A percentile compares a stretch with the other conserved stretches of the same genome.
These are phyloP conservation scores for Mythimna loreyi DNA, from an alignment of 2,888 invertebrate genomes.

Conservation along the genomic window DNA sequence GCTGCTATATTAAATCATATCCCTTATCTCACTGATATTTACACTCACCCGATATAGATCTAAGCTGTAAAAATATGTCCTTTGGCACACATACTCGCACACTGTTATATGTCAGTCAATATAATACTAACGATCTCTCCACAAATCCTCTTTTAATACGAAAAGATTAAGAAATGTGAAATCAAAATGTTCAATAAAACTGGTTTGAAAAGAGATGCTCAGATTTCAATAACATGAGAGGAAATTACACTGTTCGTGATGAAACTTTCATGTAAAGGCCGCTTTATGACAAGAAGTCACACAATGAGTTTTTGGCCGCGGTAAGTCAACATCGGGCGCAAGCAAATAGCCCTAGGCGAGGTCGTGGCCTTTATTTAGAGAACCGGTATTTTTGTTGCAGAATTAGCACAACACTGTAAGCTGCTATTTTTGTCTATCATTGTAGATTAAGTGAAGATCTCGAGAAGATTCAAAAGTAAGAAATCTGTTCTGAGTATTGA, in stretches of 20 bases:
- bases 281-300: slow-evolving; percentile 83
- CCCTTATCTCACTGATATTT: slow-evolving; percentile 52
- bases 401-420: slow-evolving; percentile 66
- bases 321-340: slow-evolving; percentile 81
- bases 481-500: not conserved
- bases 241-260: slow-evolving; percentile 79
- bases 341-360: slow-evolving; percentile 86
- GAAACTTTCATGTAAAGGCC: slow-evolving; percentile 78
- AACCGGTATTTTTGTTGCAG: slow-evolving; percentile 73
- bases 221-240: slow-evolving; percentile 77
- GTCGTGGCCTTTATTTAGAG: slow-evolving; percentile 86
- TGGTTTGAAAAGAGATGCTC: slow-evolving; percentile 73
- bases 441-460: slow-evolving; percentile 13
- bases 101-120: slow-evolving; percentile 40
- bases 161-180: slow-evolving; percentile 64
- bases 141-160: slow-evolving; percentile 57
- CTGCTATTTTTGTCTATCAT: slow-evolving; percentile 36
- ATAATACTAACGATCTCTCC: slow-evolving; percentile 56
- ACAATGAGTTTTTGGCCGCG: slow-evolving; percentile 87
- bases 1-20: slow-evolving; percentile 43
- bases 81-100: slow-evolving; percentile 34
- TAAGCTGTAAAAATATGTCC: slow-evolving; percentile 43
- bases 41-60: slow-evolving; percentile 31
- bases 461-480: not conserved
- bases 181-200: slow-evolving; percentile 72